These are phyloP conservation scores for Diloba caeruleocephala DNA, from an alignment of 2,888 invertebrate species.

Conservation along the genomic window DNA sequence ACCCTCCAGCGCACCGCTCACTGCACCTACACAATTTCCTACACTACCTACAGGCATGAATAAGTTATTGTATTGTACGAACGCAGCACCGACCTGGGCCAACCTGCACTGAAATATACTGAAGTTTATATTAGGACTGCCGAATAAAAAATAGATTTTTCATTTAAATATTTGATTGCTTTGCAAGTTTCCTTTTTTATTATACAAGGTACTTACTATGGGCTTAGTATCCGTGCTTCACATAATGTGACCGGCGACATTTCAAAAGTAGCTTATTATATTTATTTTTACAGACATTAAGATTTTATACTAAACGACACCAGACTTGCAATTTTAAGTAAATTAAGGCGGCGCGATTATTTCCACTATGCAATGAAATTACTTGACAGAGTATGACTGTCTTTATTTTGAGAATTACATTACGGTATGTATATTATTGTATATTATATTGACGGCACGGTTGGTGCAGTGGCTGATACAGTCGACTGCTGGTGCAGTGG, in stretches of 20 bases:
- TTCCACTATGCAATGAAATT: slow-evolving; percentile 28
- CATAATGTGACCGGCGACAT: slow-evolving; percentile 24
- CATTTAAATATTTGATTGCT: slow-evolving; percentile 17
- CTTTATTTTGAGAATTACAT: background rate
- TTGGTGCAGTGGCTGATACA: too few species aligned
- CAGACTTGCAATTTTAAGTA: slow-evolving; percentile 32
- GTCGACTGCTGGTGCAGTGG: too few species aligned
- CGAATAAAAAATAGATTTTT: slow-evolving; percentile 3
- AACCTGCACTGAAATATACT: slow-evolving; percentile 71
- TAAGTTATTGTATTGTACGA: slow-evolving; percentile 77
- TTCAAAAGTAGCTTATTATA: slow-evolving; percentile 20
- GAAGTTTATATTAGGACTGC: slow-evolving; percentile 42
- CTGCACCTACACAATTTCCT: slow-evolving; percentile 65
- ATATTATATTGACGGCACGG: too few species aligned
- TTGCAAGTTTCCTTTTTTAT: slow-evolving; percentile 26
- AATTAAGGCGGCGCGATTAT: slow-evolving; percentile 28
- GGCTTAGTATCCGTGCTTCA: slow-evolving; percentile 18
- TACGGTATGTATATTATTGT: too few species aligned
- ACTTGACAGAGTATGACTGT: slow-evolving; percentile 22
- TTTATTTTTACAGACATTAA: slow-evolving; percentile 23
- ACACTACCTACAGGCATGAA: slow-evolving; percentile 75
- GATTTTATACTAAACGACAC: slow-evolving; percentile 12
- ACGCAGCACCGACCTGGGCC: slow-evolving; percentile 80
- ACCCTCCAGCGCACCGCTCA: slow-evolving; percentile 70
- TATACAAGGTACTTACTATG: slow-evolving; percentile 20